These are phyloP conservation scores for Hippoglossus hippoglossus DNA, from an alignment of 2,797 vertebrate species.

Conservation along the genomic window DNA sequence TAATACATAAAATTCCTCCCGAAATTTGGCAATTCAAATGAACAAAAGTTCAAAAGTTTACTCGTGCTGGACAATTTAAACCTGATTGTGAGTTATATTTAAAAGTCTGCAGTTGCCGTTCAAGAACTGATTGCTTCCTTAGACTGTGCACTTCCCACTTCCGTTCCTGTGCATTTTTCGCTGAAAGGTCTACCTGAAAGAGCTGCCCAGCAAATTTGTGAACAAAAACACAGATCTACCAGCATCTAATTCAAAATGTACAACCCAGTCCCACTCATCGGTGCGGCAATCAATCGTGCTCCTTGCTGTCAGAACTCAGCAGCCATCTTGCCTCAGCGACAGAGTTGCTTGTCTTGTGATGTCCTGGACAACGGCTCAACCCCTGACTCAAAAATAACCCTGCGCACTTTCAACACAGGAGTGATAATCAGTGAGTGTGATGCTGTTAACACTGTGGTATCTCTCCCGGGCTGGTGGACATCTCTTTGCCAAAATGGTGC, in stretches of 20 bases:
- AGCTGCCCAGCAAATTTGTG: too few relatives aligned
- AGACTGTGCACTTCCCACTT: conserved; percentile 3
- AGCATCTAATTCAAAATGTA: conserved; percentile 32
- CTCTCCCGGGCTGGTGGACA: conserved; percentile 31
- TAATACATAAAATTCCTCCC: conserved; percentile 7
- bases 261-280: conserved; percentile 38
- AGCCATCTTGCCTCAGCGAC: conserved; percentile 7
- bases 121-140: conserved; percentile 28
- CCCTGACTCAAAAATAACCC: conserved; percentile 33
- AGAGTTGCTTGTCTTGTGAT: background rate
- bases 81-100: conserved; percentile 28
- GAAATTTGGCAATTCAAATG: conserved; percentile 28
- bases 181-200: too few relatives aligned
- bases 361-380: conserved; percentile 31
- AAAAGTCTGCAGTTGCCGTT: conserved; percentile 27
- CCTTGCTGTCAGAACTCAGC: conserved; percentile 30
- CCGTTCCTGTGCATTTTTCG: background rate
- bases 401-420: background rate
- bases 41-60: conserved; percentile 44
- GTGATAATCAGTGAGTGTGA: conserved; percentile 4
- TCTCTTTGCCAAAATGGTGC: conserved; percentile 19
- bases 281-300: conserved; percentile 27
- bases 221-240: conserved; percentile 23
- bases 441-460: background rate
- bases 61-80: conserved; percentile 24